Base-by-base conservation (phyloP, 2,888 invertebrate genomes). In the Oligia latruncula region DNA sequence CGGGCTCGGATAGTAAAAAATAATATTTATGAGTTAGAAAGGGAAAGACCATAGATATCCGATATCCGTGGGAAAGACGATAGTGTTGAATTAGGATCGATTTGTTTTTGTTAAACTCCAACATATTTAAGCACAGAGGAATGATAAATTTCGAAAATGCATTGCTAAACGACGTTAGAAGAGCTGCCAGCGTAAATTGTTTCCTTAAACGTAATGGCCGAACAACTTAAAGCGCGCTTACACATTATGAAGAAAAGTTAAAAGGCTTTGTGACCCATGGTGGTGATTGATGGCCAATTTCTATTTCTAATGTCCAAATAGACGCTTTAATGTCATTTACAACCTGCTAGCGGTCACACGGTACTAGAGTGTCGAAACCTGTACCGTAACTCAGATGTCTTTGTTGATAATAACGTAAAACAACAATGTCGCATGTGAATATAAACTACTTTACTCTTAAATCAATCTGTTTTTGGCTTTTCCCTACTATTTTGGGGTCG, bases 251-350 rank as follows among this genome's bases (percentile, higher is more conserved):
- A 74, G 86, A 78, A 88, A 87, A 83, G 68, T 77, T 83, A 82
- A 88, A 90, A 86, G 83, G 81, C 87, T 88, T 90, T 90, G 88
- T 89, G 82, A 77, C 74, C 77, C 84, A 85, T 75, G 76, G 82
- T 77, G 60, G 85, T 91, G 92, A 92, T 92, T 90, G 88, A 92
- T 90, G 90, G 73, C 73, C 71, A 85, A 87, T 90, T 88, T 84
- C 89, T 89, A 84, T 86, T 88, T 84, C 84, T 82, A 83, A 85
- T 82, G 81, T 84, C 79, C 65, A 62, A 85, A 77, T 87, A 85
- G 74, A 83, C 83, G 65, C 88, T 88, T 87, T 88, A 87, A 86
- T 84, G 77, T 84, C 81, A 81, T 89, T 89, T 86, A 87, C 74
- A 85, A 83, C 78, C 75, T 74, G 66, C 35, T 35, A 75, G 77